Base-by-base conservation (phyloP, 2,797 vertebrate species). In the Megaceryle alcyon region DNA sequence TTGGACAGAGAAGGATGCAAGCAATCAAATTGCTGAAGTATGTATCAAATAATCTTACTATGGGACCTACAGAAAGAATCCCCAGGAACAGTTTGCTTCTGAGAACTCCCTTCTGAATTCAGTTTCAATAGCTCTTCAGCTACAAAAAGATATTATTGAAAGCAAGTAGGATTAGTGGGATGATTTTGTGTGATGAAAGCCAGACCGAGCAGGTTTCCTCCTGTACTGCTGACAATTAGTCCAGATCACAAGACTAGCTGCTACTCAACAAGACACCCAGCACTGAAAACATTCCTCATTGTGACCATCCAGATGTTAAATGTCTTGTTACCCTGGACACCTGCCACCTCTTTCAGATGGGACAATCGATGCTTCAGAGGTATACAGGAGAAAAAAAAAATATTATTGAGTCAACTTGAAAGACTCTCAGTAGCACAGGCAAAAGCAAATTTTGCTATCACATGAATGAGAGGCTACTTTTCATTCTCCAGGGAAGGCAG, bases 141-240 rank as follows among this genome's bases (percentile, higher is more conserved):
- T 85, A 90, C 91, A 94, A 89, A 89, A 78, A 87, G 51, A 87
- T 53, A 82, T 70, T 56, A 89, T 35, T 28, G 31, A 92, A 94
- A 92, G 89, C 79, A 88, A 94, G 77, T 35, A 44, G 84, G 84
- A 94, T 93, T 73, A 95, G 71, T 73, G 53, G 73, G 46, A 77
- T 54, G 79, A 94, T 64, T 93, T 88, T 80, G 87, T 75, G 79
- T 13, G 12, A 80, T 77, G 92, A 94, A 89, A 94, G 91, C 60
- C 89, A 82, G 78, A 66, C 64, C 91, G 75, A 91, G 87, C 78
- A 92, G 60, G 35, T 78, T 91, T 93, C 71, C 68, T 92, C 89
- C 72, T 68, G 69, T 53, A 94, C 64, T 79, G 35, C 84, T 89
- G 82, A 70, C 91, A 92, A 93, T 94, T 95, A 95, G 84, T 87